Base-by-base conservation (phyloP, 2,113 vertebrate genomes). In the Manacus vitellinus region DNA sequence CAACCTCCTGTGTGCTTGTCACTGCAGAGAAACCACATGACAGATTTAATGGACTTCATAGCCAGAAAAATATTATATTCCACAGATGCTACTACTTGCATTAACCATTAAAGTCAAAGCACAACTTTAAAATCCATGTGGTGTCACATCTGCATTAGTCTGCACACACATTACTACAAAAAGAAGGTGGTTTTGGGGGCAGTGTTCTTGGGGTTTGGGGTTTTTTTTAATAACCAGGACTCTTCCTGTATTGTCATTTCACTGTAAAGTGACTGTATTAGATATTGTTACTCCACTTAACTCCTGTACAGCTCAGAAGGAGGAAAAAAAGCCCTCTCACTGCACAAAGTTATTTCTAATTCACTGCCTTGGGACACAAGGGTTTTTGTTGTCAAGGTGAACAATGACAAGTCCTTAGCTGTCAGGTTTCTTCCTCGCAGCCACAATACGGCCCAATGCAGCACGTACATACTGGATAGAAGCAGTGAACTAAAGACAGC, bases 381-480 rank as follows among this genome's bases (percentile, higher is more conserved):
- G 6, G 33, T 10, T 90, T 87, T 91, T 87, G 81, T 4, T 75
- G 73, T 41, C 86, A 88, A 94, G 51, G 55, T 80, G 51, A 89
- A 89, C 71, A 66, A 61, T 71, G 78, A 56, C 35, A 31, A 84
- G 72, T 52, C 63, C 61, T 88, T 46, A 88, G 30, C 27, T 68
- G 90, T 61, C 82, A 90, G 49, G 68, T 44, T 87, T 22, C 68
- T 71, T 73, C 16, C 41, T 49, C 49, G 52, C 67, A 88, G 67
- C 67, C 52, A 16, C 41, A 77, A n/a, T 3, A 33, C 13, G 86
- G 63, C 59, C 51, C 59, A 33, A 12, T 3, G 18, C 56, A 82
- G 44, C 63, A 41, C 5, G 14, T 24, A 27, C 0, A 0, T 35
- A 49, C 41, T 46, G 2, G 0, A 33, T 2, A 0, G 3, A 8